phyloP scores from a whole-genome alignment of 2,113 vertebrate species.

The Ciconia boyciana region DNA sequence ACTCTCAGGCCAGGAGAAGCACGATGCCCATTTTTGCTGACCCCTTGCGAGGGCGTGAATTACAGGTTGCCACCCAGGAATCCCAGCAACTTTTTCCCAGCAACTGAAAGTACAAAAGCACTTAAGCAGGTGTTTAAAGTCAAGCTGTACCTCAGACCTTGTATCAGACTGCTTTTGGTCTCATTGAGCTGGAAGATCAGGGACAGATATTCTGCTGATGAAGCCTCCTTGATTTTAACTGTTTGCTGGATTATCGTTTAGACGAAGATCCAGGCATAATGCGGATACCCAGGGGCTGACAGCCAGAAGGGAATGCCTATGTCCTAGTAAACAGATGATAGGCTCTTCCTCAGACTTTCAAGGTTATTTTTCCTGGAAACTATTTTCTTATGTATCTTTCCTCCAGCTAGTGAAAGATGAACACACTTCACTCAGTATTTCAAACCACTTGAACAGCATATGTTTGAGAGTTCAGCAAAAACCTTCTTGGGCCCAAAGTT shows the following conservation, averaged over 20 bases:
- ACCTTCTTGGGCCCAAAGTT: background rate
- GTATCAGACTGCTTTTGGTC: background rate
- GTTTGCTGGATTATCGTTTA: background rate
- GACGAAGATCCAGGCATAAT: background rate
- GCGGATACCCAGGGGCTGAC: background rate
- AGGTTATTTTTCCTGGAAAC: background rate
- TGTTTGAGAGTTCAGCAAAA: background rate
- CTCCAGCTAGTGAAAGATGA: background rate
- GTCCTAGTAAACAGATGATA: background rate
- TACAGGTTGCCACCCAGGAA: background rate
- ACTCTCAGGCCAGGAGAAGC: background rate
- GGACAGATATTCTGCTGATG: background rate
- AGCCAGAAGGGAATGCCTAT: background rate
- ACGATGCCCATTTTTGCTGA: background rate
- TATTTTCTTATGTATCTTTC: background rate
- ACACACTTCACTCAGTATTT: background rate
- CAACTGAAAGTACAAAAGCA: background rate
- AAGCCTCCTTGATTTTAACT: background rate
- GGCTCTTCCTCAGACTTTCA: background rate
- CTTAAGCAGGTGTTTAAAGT: constrained; percentile 16
- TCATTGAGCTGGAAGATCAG: background rate
- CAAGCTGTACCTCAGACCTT: background rate
- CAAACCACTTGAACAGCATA: background rate
- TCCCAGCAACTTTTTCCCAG: background rate
- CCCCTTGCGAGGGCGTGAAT: background rate